Base-by-base conservation (phyloP, 2,797 vertebrate genomes). In the Molossus molossus region DNA sequence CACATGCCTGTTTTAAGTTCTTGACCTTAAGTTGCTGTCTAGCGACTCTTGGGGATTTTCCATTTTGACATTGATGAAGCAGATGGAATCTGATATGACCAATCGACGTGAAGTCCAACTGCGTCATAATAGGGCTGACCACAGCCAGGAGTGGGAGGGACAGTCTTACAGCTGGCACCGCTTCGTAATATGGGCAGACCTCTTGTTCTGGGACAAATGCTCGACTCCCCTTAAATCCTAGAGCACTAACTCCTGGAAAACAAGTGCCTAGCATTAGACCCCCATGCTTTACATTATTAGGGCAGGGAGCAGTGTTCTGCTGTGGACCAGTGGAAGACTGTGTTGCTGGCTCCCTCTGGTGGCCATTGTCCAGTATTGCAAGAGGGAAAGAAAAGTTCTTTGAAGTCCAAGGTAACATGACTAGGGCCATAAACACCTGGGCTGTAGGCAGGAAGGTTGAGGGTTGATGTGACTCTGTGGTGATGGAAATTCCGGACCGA, bases 271-370 rank as follows among this genome's bases (percentile, higher is more conserved):
- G 15, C 3, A 0, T 33, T 25, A 45, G 94, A 87, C 33, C 14
- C 15, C 55, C 53, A 0, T 45, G 1, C 5, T 67, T 77, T 58
- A 3, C 21, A 0, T 29, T 27, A 5, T 2, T 57, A 50, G 37
- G 37, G 27, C 18, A 4, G 11, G 27, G 37, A 18, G 6, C 4
- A 48, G 13, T 1, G 2, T 45, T 5, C 25, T 0, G 8, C 33
- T 7, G 12, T 17, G 48, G 15, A 13, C 3, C 12, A 1, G 7
- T 29, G 33, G 29, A 73, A 40, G n/a, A 72, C 18, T 94, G 25
- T 76, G 87, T 67, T 82, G 29, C 21, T 72, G 45, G 3, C 93
- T 90, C 97, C 97, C 97, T 98, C 98, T 97, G 6, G 93, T 97
- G 98, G 94, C 27, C 14, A 21, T 5, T 45, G 33, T 33, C 0